Percentiles rank a stretch among this genome's conserved stretches.
These are phyloP conservation scores for Dasysyrphus albostriatus DNA, from an alignment of 2,888 invertebrate genomes.

Conservation along the genomic window DNA sequence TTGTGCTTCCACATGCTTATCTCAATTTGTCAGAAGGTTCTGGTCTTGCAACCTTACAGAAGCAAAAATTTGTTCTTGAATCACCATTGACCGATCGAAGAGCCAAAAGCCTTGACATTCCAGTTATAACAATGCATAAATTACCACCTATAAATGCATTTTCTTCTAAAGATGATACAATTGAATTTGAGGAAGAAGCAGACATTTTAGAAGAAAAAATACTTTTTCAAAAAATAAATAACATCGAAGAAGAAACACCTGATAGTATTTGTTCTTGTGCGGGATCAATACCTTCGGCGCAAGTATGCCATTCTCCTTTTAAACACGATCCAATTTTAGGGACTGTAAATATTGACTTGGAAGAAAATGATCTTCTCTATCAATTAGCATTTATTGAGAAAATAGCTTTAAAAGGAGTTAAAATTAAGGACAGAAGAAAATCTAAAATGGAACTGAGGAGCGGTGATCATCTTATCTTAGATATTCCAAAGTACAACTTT, in stretches of 20 bases:
- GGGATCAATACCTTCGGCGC: slow-evolving; percentile 83
- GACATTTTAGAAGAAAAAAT: slow-evolving; percentile 87
- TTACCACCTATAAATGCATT: slow-evolving; percentile 93
- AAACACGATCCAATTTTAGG: slow-evolving; percentile 82
- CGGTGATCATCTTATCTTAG: slow-evolving; percentile 83
- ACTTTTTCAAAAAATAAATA: slow-evolving; percentile 82
- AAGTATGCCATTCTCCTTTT: slow-evolving; percentile 79
- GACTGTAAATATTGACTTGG: slow-evolving; percentile 85
- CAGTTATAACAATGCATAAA: slow-evolving; percentile 91
- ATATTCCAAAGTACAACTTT: slow-evolving; percentile 83
- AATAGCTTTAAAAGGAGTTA: slow-evolving; percentile 83
- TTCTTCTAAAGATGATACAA: slow-evolving; percentile 94
- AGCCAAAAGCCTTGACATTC: slow-evolving; percentile 93
- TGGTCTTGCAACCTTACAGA: slow-evolving; percentile 89
- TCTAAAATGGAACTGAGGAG: slow-evolving; percentile 83
- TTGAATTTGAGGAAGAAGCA: slow-evolving; percentile 89
- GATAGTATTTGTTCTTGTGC: slow-evolving; percentile 83
- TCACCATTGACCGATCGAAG: slow-evolving; percentile 90
- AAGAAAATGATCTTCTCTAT: slow-evolving; percentile 86
- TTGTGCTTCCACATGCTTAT: slow-evolving; percentile 91
- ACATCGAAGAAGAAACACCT: slow-evolving; percentile 85
- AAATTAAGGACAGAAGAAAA: slow-evolving; percentile 83
- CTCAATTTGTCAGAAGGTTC: slow-evolving; percentile 94
- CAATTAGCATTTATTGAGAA: slow-evolving; percentile 84
- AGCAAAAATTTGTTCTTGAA: slow-evolving; percentile 90